phyloP scores from a whole-genome alignment of 2,797 vertebrate species.

The Parotocinclus haroldoi region DNA sequence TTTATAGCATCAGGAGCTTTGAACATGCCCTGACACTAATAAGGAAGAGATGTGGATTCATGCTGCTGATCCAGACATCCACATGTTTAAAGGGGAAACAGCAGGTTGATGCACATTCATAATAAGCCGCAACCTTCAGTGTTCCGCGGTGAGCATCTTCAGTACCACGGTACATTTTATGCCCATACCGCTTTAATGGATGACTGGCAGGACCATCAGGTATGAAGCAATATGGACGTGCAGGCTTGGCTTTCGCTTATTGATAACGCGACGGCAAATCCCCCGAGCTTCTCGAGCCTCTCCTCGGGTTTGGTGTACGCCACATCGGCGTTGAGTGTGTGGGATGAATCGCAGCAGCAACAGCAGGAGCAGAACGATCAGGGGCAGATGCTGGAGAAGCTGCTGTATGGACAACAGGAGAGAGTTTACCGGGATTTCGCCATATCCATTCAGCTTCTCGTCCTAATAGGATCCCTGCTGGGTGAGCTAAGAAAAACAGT shows the following conservation, averaged over 20 bases:
- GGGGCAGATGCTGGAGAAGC: conserved; percentile 48
- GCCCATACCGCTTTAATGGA: conserved; percentile 8
- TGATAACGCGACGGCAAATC: conserved; percentile 63
- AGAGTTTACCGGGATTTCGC: conserved; percentile 88
- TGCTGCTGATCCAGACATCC: no score
- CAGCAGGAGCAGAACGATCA: conserved; percentile 51
- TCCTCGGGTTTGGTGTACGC: conserved; percentile 68
- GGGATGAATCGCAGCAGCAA: conserved; percentile 62
- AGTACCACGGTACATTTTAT: no score
- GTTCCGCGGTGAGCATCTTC: neutral
- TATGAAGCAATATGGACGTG: conserved; percentile 63
- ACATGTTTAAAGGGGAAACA: no score
- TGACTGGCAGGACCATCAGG: conserved; percentile 8
- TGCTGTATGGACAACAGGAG: conserved; percentile 61
- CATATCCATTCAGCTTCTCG: conserved; percentile 82
- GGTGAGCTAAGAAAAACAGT: conserved; percentile 65
- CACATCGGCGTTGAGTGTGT: conserved; percentile 65
- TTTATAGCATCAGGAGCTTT: no score
- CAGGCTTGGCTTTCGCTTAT: conserved; percentile 68
- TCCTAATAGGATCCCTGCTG: conserved; percentile 88
- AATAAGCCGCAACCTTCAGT: neutral
- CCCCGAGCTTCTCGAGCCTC: conserved; percentile 59
- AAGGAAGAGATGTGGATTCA: no score
- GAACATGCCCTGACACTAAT: no score
- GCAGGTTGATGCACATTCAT: no score